Base-by-base conservation (phyloP, 2,888 invertebrate species). In the Acanthacorydalis orientalis region DNA sequence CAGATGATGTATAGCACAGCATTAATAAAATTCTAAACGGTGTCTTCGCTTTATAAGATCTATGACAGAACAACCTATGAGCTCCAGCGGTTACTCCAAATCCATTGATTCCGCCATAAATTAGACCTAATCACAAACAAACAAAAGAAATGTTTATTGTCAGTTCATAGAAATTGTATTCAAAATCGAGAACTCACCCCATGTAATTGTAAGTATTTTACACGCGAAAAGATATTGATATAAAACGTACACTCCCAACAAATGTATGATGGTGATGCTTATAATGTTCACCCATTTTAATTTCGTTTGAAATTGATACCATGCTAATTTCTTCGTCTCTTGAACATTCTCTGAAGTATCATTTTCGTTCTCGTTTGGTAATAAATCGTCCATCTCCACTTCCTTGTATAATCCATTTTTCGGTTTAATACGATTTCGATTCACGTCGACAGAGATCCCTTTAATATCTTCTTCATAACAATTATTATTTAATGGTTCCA, bases 61-160 rank as follows among this genome's bases (percentile, higher is more conserved):
- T 71, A 60, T 82, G 82, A 43, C 73, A 73, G 79, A 80, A 82
- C 48, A 71, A 69, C 37, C 82, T 69, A 59, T 83, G 82, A 1
- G 68, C 81, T 9, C 82, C 82, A 1, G 69, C 82, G 1, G 82
- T 82, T 10, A 82, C 75, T 8, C 83, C 82, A 51, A 82, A 76
- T 10, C 76, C 82, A 15, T 74, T 72, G 1, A 73, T 54, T 32
- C 68, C 67, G n/a, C 77, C 78, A 50, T 70, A 60, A 8, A 75
- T 49, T 31, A 67, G 61, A 16, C 68, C 77, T 77, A 59, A 38
- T 68, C 56, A 42, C 34, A 35, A 33, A 44, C 11, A 43, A 14
- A 31, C 31, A 31, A 43, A 12, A 43, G 2, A 10, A 33, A 16
- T 8, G 10, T n/a, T 16, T 41, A 41, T 16, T 23, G 6, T 23